Evolutionary conservation across 2,888 invertebrate species (phyloP).

Genomic region (Leucania comma): DNA sequence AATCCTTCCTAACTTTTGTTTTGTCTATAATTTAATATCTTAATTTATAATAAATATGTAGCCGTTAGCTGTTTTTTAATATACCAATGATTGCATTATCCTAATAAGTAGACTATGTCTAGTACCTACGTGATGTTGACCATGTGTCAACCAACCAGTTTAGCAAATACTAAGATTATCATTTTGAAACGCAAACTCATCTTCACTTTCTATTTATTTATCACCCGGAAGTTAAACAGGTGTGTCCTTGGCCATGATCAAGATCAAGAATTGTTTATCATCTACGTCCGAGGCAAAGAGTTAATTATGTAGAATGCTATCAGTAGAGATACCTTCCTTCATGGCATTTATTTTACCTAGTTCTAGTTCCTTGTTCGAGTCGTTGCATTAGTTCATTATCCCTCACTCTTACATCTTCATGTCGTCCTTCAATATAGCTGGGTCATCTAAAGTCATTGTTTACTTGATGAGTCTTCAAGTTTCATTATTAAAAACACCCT

Average conservation of each 20-base stretch:
- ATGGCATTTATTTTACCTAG: background rate
- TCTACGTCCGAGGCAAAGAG: background rate
- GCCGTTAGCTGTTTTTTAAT: background rate
- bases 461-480: fast-evolving
- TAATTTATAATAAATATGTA: too few relatives aligned
- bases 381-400: background rate
- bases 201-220: constrained; percentile 38
- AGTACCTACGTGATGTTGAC: constrained; percentile 15
- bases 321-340: background rate
- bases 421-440: background rate
- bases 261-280: background rate
- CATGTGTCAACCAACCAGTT: constrained; percentile 17
- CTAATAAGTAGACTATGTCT: background rate
- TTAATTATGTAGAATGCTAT: background rate
- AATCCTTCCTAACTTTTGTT: too few relatives aligned
- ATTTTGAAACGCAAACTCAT: constrained; percentile 9
- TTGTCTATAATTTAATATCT: too few relatives aligned
- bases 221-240: constrained; percentile 31
- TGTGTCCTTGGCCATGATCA: constrained; percentile 9
- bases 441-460: background rate
- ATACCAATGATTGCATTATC: background rate
- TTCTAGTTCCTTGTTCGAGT: background rate
- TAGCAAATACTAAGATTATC: constrained; percentile 10
- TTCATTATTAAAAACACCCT: background rate
- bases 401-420: background rate